Conservation (phyloP, 2,113 vertebrate species). For the Asarcornis scutulata region DNA sequence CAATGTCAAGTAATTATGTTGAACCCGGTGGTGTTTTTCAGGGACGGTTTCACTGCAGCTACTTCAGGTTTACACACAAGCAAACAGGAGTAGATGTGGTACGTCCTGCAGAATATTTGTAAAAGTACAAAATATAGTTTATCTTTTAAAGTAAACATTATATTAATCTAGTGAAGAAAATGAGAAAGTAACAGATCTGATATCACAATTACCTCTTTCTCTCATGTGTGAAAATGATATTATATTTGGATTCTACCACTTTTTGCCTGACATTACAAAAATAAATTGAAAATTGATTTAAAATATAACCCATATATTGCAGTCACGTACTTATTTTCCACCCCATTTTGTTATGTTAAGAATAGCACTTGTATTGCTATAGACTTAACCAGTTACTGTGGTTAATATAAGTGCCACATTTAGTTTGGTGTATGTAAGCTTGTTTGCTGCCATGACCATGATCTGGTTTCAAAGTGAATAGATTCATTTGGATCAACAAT, state of each 20-base stretch:
- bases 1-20: neutral
- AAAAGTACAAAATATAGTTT: neutral
- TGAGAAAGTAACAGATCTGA: neutral
- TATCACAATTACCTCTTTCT: neutral
- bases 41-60: neutral
- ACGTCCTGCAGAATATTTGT: neutral
- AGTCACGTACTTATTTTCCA: neutral
- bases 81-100: neutral
- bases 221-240: neutral
- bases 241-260: neutral
- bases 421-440: neutral
- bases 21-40: neutral
- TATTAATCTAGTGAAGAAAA: neutral
- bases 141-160: neutral
- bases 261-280: neutral
- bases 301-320: neutral
- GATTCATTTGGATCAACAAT: conserved; percentile 72
- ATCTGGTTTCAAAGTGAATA: conserved; percentile 71
- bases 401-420: neutral
- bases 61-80: neutral
- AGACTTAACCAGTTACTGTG: neutral
- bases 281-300: neutral
- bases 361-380: neutral
- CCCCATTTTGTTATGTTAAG: neutral
- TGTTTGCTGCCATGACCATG: conserved; percentile 34